These are phyloP conservation scores for Chitala chitala DNA, from an alignment of 2,113 vertebrate genomes.

Conservation along the genomic window DNA sequence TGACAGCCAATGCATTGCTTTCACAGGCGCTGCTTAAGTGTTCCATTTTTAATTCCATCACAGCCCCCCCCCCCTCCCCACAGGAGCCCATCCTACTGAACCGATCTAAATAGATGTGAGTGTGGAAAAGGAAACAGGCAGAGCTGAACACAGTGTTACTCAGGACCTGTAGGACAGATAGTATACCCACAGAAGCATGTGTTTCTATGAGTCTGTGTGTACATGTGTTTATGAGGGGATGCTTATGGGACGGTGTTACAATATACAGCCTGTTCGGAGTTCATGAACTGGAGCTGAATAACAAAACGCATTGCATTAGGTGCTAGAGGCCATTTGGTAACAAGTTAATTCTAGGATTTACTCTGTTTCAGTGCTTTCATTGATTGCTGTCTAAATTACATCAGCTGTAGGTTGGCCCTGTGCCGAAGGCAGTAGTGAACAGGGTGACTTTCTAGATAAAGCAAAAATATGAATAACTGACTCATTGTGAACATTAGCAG, in stretches of 20 bases:
- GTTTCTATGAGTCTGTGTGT: not conserved
- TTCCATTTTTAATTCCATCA: not conserved
- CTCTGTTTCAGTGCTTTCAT: too few species aligned
- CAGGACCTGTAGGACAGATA: not conserved
- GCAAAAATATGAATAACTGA: too few species aligned
- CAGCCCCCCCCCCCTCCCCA: not conserved
- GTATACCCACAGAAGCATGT: not conserved
- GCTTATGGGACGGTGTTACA: not conserved
- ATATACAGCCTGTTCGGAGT: too few species aligned
- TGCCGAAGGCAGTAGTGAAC: too few species aligned
- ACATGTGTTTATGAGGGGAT: not conserved
- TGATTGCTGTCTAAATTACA: too few species aligned
- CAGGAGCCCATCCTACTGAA: not conserved
- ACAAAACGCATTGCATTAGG: not conserved
- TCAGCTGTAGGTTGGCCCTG: too few species aligned
- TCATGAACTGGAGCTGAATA: not conserved
- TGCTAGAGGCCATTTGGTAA: too few species aligned
- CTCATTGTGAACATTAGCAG: too few species aligned
- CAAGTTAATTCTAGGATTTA: too few species aligned
- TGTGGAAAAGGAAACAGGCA: not conserved
- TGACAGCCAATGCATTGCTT: not conserved
- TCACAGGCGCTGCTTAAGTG: not conserved
- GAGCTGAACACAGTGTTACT: not conserved
- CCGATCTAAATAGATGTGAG: not conserved
- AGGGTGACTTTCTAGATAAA: too few species aligned